Evolutionary conservation across 2,888 invertebrate species (phyloP), one percentile per base, ranked within the genome.

Genomic region (Ferrisia virgata): DNA sequence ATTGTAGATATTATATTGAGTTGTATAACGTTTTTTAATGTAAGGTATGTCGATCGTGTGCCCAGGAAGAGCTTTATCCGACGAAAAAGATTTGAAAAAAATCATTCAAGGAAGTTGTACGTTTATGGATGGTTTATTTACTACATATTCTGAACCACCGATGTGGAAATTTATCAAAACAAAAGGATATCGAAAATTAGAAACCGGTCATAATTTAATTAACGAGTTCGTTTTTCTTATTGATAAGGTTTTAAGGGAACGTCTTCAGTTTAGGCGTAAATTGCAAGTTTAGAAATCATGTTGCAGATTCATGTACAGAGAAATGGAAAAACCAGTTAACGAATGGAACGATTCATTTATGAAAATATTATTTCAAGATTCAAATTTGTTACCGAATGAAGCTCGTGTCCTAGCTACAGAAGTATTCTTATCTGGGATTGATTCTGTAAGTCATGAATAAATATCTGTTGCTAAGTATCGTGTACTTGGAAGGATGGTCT

Each of bases 351-450:
- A 89, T 31, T 88, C 89, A 5, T 88, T 88, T 83, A 87, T 89
- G 86, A 87, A 87, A 82, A 84, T 87, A 9, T 86, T 90, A 33
- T 88, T 91, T 58, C 87, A 87, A 28, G 89, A 89, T 85, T 85
- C 88, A 79, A 88, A 89, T 58, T 86, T 91, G 28, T 87, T 87
- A 36, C 87, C 88, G 82, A 88, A 89, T 22, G 92, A 92, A 87
- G 87, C 89, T 22, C 87, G 89, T 83, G 90, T 91, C 87, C 88
- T 92, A 79, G 88, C 90, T 5, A 88, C 91, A 84, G 92, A 92
- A 85, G 87, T 91, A 85, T 91, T 92, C 87, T 88, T 90, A 58
- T 92, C 91, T 86, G 92, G 92, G 11, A 89, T 92, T 22, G 91
- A 91, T 87, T 91, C 92, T 40, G 91, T 91, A 76, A 36, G 31